These are phyloP conservation scores for Daktulosphaira vitifoliae DNA, from an alignment of 1,140 invertebrate genomes.

Conservation along the genomic window DNA sequence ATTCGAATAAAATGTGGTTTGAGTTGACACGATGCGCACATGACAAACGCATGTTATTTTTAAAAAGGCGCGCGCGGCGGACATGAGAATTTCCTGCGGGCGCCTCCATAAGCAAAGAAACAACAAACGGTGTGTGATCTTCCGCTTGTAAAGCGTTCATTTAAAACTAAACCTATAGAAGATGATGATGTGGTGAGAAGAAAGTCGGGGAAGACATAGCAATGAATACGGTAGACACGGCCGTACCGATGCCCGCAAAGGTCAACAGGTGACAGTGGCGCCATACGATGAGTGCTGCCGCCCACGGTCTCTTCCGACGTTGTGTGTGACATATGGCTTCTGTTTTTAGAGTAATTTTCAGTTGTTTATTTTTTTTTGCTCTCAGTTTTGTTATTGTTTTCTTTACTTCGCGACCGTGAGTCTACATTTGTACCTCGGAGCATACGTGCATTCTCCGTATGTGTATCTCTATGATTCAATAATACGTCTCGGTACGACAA, in stretches of 20 bases:
- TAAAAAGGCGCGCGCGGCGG: not conserved
- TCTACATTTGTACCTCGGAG: not conserved
- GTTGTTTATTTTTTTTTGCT: slow-evolving; percentile 3
- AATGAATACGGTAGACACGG: not conserved
- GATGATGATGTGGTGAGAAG: too few relatives aligned
- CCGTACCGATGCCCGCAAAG: not conserved
- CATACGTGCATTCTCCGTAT: not conserved
- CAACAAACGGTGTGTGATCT: too few relatives aligned
- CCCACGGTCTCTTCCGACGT: not conserved
- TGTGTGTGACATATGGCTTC: slow-evolving; percentile 17
- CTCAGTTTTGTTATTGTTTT: slow-evolving; percentile 23
- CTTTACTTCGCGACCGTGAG: not conserved
- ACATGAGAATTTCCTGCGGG: slow-evolving; percentile 23
- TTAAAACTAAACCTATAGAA: too few relatives aligned
- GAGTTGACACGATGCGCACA: slow-evolving; percentile 17
- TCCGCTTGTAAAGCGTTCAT: too few relatives aligned
- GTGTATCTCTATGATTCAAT: not conserved
- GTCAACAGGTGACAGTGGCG: slow-evolving; percentile 33
- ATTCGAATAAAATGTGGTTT: not conserved
- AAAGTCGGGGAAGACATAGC: too few relatives aligned
- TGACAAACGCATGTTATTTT: not conserved
- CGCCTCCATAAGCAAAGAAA: not conserved
- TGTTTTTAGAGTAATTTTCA: slow-evolving; percentile 22
- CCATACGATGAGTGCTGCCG: slow-evolving; percentile 24
- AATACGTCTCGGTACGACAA: not conserved